Percentiles rank a stretch among this genome's conserved stretches.
Evolutionary conservation across 2,113 vertebrate genomes (phyloP).

Genomic region (Phoxinus phoxinus): DNA sequence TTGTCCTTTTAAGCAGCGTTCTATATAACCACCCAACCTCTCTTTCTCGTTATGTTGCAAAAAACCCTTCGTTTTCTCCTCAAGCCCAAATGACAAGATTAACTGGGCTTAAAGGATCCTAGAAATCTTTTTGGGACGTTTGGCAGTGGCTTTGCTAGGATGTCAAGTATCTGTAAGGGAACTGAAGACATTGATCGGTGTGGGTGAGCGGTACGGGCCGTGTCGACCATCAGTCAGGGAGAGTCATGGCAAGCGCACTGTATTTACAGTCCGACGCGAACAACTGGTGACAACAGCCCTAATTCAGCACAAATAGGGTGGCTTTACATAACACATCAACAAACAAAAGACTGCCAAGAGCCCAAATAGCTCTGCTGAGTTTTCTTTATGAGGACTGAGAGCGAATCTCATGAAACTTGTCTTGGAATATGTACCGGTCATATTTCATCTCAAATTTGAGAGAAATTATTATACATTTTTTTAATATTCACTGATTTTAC

Average conservation of each 20-base stretch:
- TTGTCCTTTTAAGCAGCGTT: not conserved
- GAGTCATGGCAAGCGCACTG: slow-evolving; percentile 65
- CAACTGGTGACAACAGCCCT: slow-evolving; percentile 64
- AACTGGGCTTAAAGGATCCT: slow-evolving; percentile 65
- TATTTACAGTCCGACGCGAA: slow-evolving; percentile 71
- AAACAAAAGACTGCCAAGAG: slow-evolving; percentile 16
- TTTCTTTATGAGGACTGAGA: slow-evolving; percentile 1
- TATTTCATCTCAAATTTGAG: not conserved
- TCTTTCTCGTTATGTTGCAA: not conserved
- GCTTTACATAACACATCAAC: slow-evolving; percentile 44
- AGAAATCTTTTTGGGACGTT: slow-evolving; percentile 60
- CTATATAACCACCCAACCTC: not conserved
- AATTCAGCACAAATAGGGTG: slow-evolving; percentile 41
- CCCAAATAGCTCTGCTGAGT: slow-evolving; percentile 20
- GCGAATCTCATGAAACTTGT: not conserved
- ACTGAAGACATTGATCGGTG: slow-evolving; percentile 68
- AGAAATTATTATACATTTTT: not conserved
- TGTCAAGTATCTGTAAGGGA: slow-evolving; percentile 63
- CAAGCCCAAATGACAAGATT: slow-evolving; percentile 60
- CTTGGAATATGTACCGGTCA: not conserved
- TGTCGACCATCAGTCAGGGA: slow-evolving; percentile 59
- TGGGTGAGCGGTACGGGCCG: slow-evolving; percentile 64
- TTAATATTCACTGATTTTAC: not conserved
- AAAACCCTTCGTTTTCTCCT: slow-evolving; percentile 61
- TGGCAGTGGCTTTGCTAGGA: slow-evolving; percentile 58